These are phyloP conservation scores for Paedocypris sp. DNA, from an alignment of 2,113 vertebrate species.

Conservation along the genomic window DNA sequence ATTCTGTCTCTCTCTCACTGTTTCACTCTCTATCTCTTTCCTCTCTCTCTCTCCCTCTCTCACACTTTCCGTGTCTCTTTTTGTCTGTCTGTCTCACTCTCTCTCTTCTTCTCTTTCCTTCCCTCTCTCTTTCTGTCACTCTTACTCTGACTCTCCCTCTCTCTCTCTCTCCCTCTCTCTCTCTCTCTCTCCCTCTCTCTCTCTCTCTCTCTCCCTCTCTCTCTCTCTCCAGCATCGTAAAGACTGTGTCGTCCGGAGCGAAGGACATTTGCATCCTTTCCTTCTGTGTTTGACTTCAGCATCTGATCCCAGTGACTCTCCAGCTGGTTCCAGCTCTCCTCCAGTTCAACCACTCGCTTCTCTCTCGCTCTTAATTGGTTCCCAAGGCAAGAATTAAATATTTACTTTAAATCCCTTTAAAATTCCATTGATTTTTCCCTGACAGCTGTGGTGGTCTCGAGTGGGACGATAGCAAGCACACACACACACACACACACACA, in stretches of 20 bases:
- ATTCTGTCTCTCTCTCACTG: too few species aligned
- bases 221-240: conserved; percentile 43
- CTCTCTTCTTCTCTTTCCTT: too few species aligned
- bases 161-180: too few species aligned
- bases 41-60: too few species aligned
- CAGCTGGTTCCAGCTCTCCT: conserved; percentile 49
- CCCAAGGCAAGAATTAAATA: conserved; percentile 57
- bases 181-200: too few species aligned
- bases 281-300: background rate
- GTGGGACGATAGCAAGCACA: conserved; percentile 39
- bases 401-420: conserved; percentile 54
- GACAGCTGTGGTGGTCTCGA: conserved; percentile 50
- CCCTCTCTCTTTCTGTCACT: too few species aligned
- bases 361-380: conserved; percentile 53
- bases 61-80: too few species aligned
- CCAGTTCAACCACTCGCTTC: conserved; percentile 48
- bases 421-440: conserved; percentile 56
- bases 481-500: conserved; percentile 9
- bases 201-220: conserved; percentile 40
- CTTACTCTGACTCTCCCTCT: too few species aligned
- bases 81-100: too few species aligned
- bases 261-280: conserved; percentile 47
- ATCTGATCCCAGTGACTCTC: conserved; percentile 45
- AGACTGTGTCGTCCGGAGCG: conserved; percentile 47
- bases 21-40: too few species aligned